Percentiles rank a stretch among this genome's conserved stretches.
phyloP scores from a whole-genome alignment of 2,888 invertebrate species.

The Aporophyla nigra region DNA sequence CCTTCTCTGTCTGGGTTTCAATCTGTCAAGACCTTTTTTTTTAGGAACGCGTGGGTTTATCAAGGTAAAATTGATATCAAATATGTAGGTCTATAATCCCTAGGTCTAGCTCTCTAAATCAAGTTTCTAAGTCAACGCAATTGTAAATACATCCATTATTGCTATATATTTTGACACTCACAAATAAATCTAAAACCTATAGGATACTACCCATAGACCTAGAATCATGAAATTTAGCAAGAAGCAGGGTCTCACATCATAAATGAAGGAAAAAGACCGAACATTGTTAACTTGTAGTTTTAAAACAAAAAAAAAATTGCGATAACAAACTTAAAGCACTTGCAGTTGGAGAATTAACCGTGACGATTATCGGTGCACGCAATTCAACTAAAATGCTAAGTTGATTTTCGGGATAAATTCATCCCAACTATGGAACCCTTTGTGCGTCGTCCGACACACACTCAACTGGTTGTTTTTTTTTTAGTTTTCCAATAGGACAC shows the following conservation, averaged over 20 bases:
- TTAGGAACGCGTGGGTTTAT: not conserved
- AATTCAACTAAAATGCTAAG: not conserved
- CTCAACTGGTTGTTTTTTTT: not conserved
- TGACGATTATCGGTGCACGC: not conserved
- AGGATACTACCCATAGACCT: not conserved
- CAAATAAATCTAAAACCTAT: not conserved
- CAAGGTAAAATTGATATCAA: not conserved
- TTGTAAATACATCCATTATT: not conserved
- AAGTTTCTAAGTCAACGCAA: not conserved
- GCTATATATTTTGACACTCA: not conserved
- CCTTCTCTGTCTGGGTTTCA: not conserved
- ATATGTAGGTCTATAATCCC: not conserved
- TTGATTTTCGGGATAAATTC: not conserved
- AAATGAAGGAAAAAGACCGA: not conserved
- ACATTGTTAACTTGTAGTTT: not conserved
- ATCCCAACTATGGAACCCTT: not conserved
- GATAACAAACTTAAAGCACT: not conserved
- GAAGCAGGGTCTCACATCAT: not conserved
- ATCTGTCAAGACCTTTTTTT: not conserved
- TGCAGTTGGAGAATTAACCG: not conserved
- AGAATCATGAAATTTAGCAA: not conserved
- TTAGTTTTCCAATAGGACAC: not conserved
- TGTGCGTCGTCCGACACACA: not conserved
- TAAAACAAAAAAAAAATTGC: not conserved
- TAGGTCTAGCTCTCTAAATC: not conserved